These are phyloP conservation scores for Drosophila truncata DNA, from an alignment of 1,140 invertebrate genomes.

Conservation along the genomic window DNA sequence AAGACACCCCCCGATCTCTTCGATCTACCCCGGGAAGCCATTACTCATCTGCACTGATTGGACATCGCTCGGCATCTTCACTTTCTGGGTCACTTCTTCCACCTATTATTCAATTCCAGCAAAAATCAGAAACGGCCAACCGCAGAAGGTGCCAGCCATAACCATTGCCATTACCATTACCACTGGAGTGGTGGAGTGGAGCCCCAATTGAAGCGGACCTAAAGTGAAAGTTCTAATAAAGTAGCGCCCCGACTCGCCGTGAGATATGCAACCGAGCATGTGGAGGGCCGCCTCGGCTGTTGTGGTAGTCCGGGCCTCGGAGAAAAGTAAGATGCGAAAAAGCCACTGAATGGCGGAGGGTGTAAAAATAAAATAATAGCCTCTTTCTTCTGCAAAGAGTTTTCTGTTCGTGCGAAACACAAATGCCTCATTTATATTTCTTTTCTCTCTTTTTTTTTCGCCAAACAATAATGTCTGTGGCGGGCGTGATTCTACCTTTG, in stretches of 20 bases:
- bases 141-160: slow-evolving; percentile 9
- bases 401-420: slow-evolving; percentile 34
- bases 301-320: slow-evolving; percentile 68
- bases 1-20: slow-evolving; percentile 15
- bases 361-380: slow-evolving; percentile 48
- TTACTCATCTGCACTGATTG: slow-evolving; percentile 50
- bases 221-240: slow-evolving; percentile 83
- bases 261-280: slow-evolving; percentile 32
- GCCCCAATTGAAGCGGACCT: slow-evolving; percentile 66
- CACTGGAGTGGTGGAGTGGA: slow-evolving; percentile 12
- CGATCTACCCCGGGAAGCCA: slow-evolving; percentile 16
- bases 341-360: slow-evolving; percentile 35
- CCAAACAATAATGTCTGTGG: slow-evolving; percentile 40
- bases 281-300: slow-evolving; percentile 37
- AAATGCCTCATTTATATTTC: slow-evolving; percentile 57
- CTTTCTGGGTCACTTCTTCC: slow-evolving; percentile 55
- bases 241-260: slow-evolving; percentile 3
- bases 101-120: slow-evolving; percentile 64
- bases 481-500: slow-evolving; percentile 31
- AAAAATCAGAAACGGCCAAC: slow-evolving; percentile 34
- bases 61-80: slow-evolving; percentile 42
- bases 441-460: slow-evolving; percentile 8
- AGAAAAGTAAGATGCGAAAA: slow-evolving; percentile 55
- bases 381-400: slow-evolving; percentile 25
- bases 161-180: background rate